These are phyloP conservation scores for Hemibagrus wyckioides DNA, from an alignment of 2,113 vertebrate genomes.

Conservation along the genomic window DNA sequence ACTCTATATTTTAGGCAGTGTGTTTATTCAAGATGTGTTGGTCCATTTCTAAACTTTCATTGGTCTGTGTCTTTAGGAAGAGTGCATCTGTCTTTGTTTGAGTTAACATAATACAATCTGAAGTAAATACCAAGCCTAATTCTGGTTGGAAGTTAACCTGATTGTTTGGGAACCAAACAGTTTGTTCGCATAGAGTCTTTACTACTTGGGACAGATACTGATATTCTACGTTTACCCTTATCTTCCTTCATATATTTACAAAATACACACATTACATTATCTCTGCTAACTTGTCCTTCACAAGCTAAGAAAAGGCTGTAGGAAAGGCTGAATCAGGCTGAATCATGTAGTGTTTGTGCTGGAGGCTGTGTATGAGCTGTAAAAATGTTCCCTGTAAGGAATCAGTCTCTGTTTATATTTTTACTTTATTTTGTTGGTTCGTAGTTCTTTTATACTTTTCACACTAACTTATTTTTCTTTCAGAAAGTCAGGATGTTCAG, in stretches of 20 bases:
- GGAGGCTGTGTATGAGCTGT: slow-evolving; percentile 2
- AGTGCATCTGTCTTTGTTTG: slow-evolving; percentile 30
- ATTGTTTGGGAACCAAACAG: slow-evolving; percentile 34
- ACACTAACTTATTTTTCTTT: background rate
- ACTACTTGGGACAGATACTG: slow-evolving; percentile 18
- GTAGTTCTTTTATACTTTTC: background rate
- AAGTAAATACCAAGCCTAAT: slow-evolving; percentile 29
- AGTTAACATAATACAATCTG: slow-evolving; percentile 41
- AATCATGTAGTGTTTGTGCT: slow-evolving; percentile 24
- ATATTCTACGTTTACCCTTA: slow-evolving; percentile 2
- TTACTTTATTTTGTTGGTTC: background rate
- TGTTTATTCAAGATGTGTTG: slow-evolving; percentile 32
- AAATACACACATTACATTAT: background rate
- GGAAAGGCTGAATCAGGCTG: slow-evolving; percentile 41
- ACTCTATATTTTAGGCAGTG: background rate
- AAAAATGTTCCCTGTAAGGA: background rate
- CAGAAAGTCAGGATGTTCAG: background rate
- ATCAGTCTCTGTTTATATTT: background rate
- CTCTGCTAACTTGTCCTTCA: slow-evolving; percentile 24
- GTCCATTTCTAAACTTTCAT: background rate
- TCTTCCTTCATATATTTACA: slow-evolving; percentile 3
- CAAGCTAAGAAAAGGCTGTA: slow-evolving; percentile 8
- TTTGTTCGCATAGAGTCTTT: slow-evolving; percentile 26
- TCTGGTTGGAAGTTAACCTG: slow-evolving; percentile 50
- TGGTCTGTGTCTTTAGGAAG: slow-evolving; percentile 3